Conservation (phyloP, 2,888 invertebrate genomes). For the Cosmia trapezina region DNA sequence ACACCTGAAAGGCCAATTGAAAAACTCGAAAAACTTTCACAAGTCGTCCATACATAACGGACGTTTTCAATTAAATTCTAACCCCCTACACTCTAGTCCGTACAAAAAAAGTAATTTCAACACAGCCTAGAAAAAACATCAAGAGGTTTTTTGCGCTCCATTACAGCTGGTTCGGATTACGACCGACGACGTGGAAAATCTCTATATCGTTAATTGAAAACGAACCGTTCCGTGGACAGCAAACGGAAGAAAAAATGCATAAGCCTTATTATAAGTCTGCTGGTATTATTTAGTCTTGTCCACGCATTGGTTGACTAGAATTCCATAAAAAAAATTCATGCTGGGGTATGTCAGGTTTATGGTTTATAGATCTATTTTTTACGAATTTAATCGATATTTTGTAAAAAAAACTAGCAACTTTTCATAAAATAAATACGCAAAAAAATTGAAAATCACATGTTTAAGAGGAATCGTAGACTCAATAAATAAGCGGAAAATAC, state of each 20-base stretch:
- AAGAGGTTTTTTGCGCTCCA: slow-evolving; percentile 74
- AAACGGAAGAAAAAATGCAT: slow-evolving; percentile 52
- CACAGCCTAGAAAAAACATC: slow-evolving; percentile 61
- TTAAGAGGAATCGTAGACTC: slow-evolving; percentile 28
- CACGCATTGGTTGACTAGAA: not conserved
- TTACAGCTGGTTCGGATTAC: slow-evolving; percentile 74
- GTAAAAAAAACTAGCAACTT: slow-evolving; percentile 10
- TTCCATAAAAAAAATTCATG: slow-evolving; percentile 12
- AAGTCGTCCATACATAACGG: slow-evolving; percentile 43
- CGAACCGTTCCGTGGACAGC: slow-evolving; percentile 68
- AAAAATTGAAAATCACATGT: slow-evolving; percentile 6
- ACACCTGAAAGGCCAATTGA: slow-evolving; percentile 9
- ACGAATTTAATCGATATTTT: no score
- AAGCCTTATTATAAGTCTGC: slow-evolving; percentile 28
- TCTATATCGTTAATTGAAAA: slow-evolving; percentile 84
- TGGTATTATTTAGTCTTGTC: slow-evolving; percentile 8
- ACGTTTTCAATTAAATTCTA: slow-evolving; percentile 58
- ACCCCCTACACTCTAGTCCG: slow-evolving; percentile 32
- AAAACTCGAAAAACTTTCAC: slow-evolving; percentile 23
- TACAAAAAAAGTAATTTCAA: slow-evolving; percentile 55
- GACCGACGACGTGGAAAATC: slow-evolving; percentile 77
- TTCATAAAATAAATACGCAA: not conserved
- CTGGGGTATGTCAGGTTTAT: not conserved
- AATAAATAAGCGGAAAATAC: slow-evolving; percentile 36
- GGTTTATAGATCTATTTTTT: not conserved